Percentiles rank a stretch among this genome's conserved stretches.
Conservation (phyloP, 2,888 invertebrate genomes). For the Melanotus villosus region DNA sequence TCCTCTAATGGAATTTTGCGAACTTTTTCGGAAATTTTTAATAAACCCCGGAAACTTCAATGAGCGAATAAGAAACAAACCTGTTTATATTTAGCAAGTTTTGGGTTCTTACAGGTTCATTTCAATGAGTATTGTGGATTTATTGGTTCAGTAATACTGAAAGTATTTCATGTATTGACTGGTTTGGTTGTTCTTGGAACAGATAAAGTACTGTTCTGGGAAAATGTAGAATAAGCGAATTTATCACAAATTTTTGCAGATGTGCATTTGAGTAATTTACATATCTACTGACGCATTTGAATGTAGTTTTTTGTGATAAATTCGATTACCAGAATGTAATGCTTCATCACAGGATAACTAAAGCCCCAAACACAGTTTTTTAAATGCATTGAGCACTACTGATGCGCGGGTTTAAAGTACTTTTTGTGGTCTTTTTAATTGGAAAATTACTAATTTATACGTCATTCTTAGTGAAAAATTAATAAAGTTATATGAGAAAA, state of each 20-base stretch:
- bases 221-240: background rate
- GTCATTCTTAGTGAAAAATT: no score
- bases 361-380: no score
- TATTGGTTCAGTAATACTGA: background rate
- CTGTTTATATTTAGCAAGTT: no score
- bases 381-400: no score
- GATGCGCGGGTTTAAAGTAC: no score
- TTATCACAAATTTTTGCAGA: constrained; percentile 10
- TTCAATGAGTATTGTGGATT: background rate
- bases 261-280: constrained; percentile 13
- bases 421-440: no score
- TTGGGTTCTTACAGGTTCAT: no score
- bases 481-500: no score
- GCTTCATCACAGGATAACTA: no score
- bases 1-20: background rate
- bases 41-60: background rate
- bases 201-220: background rate
- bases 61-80: background rate
- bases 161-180: background rate
- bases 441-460: no score
- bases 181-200: background rate
- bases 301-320: no score
- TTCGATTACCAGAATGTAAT: no score
- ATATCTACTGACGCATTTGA: background rate
- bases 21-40: background rate